phyloP scores from a whole-genome alignment of 2,797 vertebrate species.

The Rhinophrynus dorsalis region DNA sequence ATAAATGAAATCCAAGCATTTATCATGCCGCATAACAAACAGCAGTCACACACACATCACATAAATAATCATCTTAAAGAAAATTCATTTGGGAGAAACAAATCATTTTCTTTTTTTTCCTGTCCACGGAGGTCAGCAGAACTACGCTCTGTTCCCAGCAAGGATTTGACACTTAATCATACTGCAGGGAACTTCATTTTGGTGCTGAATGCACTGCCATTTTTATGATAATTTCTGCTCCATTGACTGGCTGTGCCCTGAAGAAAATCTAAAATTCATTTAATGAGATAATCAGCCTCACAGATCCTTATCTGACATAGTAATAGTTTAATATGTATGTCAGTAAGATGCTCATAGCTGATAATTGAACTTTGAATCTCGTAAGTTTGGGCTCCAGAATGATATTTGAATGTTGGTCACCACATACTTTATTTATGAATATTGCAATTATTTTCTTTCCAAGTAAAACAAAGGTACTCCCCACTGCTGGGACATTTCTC shows the following conservation, averaged over 20 bases:
- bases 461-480: no score
- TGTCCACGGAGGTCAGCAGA: neutral
- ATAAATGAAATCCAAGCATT: neutral
- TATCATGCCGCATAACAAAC: neutral
- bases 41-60: neutral
- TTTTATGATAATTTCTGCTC: neutral
- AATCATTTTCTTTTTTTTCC: neutral
- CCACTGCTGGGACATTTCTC: no score
- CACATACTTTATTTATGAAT: no score
- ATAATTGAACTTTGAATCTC: conserved; percentile 24
- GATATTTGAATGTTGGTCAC: no score
- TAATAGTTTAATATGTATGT: conserved; percentile 9
- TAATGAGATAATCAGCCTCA: conserved; percentile 15
- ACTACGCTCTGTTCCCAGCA: neutral
- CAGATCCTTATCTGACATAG: neutral
- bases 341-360: conserved; percentile 6
- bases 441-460: no score
- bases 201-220: neutral
- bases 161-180: conserved; percentile 8
- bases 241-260: neutral
- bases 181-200: conserved; percentile 1
- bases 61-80: neutral
- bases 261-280: neutral
- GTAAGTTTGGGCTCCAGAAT: no score
- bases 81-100: neutral